Percentiles rank a stretch among this genome's conserved stretches.
Evolutionary conservation across 2,797 vertebrate species (phyloP).

Genomic region (Epinephelus coioides): DNA sequence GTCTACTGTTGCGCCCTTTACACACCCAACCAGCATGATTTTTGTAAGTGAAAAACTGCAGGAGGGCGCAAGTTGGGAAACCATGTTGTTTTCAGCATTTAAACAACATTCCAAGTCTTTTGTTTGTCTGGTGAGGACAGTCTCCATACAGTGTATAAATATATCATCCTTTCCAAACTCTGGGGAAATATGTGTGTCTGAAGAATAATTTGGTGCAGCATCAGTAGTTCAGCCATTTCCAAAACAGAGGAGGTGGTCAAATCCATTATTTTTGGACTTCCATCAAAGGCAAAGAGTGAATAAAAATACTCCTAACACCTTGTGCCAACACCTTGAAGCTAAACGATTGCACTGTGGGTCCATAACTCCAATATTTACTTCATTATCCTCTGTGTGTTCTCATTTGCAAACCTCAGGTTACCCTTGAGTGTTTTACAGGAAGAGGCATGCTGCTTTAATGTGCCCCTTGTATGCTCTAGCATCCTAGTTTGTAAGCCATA

Average conservation of each 20-base stretch:
- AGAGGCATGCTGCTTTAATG: conserved; percentile 45
- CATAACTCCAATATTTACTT: conserved; percentile 54
- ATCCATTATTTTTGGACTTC: conserved; percentile 2
- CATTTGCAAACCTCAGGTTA: conserved; percentile 57
- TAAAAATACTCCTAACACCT: conserved; percentile 35
- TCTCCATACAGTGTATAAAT: background rate
- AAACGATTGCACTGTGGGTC: conserved; percentile 50
- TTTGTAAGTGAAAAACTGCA: background rate
- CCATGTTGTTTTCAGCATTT: background rate
- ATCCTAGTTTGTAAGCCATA: conserved; percentile 20
- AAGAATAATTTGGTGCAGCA: background rate
- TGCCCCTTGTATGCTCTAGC: conserved; percentile 5
- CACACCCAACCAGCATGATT: no score
- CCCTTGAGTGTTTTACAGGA: conserved; percentile 41
- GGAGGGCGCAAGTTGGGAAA: background rate
- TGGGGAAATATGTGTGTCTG: background rate
- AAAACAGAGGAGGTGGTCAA: conserved; percentile 2
- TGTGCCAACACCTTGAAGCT: conserved; percentile 37
- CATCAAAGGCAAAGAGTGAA: conserved; percentile 18
- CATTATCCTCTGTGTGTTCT: conserved; percentile 57
- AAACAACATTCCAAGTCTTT: background rate
- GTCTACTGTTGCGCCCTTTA: no score
- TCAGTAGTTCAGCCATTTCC: background rate
- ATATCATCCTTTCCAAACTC: background rate
- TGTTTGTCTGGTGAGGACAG: background rate